Conservation (phyloP, 2,888 invertebrate species). For the Phaonia tiefii region DNA sequence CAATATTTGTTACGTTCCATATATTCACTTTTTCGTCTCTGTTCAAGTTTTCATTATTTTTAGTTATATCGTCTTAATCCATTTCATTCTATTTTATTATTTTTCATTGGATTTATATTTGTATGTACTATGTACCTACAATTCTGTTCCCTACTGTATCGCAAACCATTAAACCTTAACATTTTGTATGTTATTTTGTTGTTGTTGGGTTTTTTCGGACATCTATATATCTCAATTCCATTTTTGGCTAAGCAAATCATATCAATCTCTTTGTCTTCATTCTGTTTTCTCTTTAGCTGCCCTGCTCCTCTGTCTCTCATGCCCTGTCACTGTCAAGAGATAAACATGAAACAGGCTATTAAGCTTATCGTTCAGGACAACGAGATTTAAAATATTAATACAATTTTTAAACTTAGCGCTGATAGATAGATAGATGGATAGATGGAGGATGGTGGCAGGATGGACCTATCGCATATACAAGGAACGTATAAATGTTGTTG, state of each 20-base stretch:
- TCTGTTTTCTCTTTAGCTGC: not conserved
- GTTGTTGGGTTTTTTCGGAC: constrained; percentile 12
- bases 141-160: not conserved
- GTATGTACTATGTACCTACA: not conserved
- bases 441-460: too few relatives aligned
- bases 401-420: constrained; percentile 48
- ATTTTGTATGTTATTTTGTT: not conserved
- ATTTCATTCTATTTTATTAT: too few relatives aligned
- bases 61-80: too few relatives aligned
- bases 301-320: not conserved
- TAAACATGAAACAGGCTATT: constrained; percentile 46
- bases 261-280: not conserved
- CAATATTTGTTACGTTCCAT: too few relatives aligned
- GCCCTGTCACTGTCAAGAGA: not conserved
- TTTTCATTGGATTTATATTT: too few relatives aligned
- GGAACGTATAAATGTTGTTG: too few relatives aligned
- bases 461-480: too few relatives aligned
- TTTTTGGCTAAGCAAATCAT: constrained; percentile 17
- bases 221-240: not conserved
- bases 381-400: constrained; percentile 62
- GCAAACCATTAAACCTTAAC: not conserved
- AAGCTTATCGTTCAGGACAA: constrained; percentile 61
- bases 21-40: too few relatives aligned
- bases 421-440: constrained; percentile 16
- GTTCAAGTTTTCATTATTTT: too few relatives aligned